phyloP scores from a whole-genome alignment of 2,113 vertebrate species.

The Clarias macrocephalus region DNA sequence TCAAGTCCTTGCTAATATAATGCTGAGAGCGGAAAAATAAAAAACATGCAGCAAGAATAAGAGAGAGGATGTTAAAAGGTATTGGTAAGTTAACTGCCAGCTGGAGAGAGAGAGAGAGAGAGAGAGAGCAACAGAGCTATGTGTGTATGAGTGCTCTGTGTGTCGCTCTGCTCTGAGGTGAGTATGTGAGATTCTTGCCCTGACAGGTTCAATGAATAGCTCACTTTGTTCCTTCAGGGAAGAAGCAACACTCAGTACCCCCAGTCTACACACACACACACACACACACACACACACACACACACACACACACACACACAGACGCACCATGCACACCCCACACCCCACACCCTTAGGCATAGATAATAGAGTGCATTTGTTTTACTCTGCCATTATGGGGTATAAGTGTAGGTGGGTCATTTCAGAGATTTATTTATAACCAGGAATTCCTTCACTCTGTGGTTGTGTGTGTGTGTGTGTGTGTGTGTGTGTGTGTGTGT shows the following conservation, averaged over 20 bases:
- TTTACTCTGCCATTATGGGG: constrained; percentile 49
- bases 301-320: constrained; percentile 26
- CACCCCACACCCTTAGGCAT: constrained; percentile 22
- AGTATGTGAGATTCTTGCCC: constrained; percentile 51
- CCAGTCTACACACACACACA: constrained; percentile 28
- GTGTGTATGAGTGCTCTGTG: constrained; percentile 39
- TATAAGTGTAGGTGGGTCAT: constrained; percentile 46
- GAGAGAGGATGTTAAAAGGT: background rate
- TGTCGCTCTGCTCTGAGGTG: constrained; percentile 29
- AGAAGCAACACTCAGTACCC: constrained; percentile 38
- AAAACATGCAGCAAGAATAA: background rate
- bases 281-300: constrained; percentile 29
- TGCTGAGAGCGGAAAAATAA: background rate
- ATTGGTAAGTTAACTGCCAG: constrained; percentile 19
- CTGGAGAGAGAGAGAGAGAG: background rate
- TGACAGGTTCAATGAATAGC: constrained; percentile 53
- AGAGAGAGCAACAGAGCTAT: background rate
- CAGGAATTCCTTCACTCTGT: constrained; percentile 44
- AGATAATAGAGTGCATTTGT: constrained; percentile 52
- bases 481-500: too few relatives aligned
- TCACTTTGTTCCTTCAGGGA: constrained; percentile 52
- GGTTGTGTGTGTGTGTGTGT: constrained; percentile 36
- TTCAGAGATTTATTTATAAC: constrained; percentile 48
- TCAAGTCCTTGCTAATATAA: constrained; percentile 27
- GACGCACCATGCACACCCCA: constrained; percentile 6